phyloP scores from a whole-genome alignment of 2,113 vertebrate species.

The Ctenodactylus gundi region DNA sequence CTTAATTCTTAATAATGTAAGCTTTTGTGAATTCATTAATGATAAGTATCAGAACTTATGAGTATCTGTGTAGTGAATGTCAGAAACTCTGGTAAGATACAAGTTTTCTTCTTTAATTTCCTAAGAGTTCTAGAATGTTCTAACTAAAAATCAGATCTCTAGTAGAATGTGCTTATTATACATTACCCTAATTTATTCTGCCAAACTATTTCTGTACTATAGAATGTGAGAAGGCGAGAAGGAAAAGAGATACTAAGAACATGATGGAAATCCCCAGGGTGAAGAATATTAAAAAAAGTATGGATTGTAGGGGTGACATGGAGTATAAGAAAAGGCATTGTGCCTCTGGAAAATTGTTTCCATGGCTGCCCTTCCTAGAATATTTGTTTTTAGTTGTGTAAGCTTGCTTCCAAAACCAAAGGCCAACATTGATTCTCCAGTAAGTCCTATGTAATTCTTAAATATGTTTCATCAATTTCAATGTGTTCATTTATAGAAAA shows the following conservation, averaged over 20 bases:
- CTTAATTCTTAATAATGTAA: background rate
- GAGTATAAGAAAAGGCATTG: background rate
- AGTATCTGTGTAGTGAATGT: background rate
- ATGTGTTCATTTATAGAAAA: background rate
- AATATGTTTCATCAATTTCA: constrained; percentile 39
- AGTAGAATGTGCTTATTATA: background rate
- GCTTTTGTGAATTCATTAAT: background rate
- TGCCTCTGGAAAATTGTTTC: background rate
- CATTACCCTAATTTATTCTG: background rate
- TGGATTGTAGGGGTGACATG: no score
- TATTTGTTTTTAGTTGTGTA: background rate
- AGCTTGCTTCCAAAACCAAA: background rate
- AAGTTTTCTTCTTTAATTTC: background rate
- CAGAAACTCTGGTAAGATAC: background rate
- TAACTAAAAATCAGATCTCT: background rate
- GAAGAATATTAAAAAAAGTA: background rate
- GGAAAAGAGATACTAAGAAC: background rate
- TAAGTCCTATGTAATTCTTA: background rate
- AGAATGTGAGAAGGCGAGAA: background rate
- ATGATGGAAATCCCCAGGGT: background rate
- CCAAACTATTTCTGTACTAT: background rate
- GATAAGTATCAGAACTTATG: no score
- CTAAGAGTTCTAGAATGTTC: background rate
- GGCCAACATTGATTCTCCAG: background rate
- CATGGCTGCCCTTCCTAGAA: background rate